Evolutionary conservation across 2,797 vertebrate genomes (phyloP).

Genomic region (Microtus obscurus): DNA sequence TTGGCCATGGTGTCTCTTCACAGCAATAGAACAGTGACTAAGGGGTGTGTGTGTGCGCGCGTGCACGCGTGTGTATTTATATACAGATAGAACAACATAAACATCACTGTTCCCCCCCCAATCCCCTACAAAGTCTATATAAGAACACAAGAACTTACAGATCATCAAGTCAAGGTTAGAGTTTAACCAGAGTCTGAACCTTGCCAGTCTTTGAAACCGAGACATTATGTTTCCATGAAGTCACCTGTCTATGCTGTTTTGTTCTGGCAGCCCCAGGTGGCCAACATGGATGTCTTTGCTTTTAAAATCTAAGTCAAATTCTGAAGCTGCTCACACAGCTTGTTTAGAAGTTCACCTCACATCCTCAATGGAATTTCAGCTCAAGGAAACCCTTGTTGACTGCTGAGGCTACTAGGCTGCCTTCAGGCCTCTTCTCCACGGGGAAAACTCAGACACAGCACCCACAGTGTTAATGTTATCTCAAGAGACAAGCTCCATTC

Average conservation of each 20-base stretch:
- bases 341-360: not conserved
- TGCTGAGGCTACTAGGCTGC: not conserved
- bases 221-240: not conserved
- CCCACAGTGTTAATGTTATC: conserved; percentile 57
- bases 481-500: not conserved
- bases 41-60: too few relatives aligned
- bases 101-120: not conserved
- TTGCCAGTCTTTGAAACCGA: not conserved
- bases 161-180: not conserved
- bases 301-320: not conserved
- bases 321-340: not conserved
- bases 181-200: not conserved
- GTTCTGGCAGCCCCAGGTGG: not conserved
- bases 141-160: not conserved
- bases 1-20: not conserved
- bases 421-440: not conserved
- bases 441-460: not conserved
- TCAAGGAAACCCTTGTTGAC: not conserved
- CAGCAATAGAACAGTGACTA: not conserved
- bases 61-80: not conserved
- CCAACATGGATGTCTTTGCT: not conserved
- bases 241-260: not conserved
- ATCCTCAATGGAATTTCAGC: not conserved
- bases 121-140: not conserved
- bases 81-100: not conserved